phyloP scores from a whole-genome alignment of 2,888 invertebrate genomes.

The Caenorhabditis afra region DNA sequence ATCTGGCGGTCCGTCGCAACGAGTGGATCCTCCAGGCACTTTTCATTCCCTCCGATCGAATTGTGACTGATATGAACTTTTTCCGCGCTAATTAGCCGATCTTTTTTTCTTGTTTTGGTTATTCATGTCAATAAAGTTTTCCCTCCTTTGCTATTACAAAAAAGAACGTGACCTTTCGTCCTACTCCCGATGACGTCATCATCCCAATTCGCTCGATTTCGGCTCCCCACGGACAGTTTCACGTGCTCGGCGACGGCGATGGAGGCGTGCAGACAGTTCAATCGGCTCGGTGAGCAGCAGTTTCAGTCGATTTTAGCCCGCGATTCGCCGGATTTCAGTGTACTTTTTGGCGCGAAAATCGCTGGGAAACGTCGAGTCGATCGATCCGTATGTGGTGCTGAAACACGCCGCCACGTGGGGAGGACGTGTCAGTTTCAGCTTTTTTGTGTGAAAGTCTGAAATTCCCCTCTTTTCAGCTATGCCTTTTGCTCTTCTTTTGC shows the following conservation, averaged over 20 bases:
- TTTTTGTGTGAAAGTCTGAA: not conserved
- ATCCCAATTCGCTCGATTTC: too few species aligned
- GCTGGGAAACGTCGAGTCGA: conserved; percentile 10
- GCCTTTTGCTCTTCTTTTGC: conserved; percentile 21
- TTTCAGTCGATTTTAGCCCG: not conserved
- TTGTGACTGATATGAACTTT: conserved; percentile 15
- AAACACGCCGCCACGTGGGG: conserved; percentile 27
- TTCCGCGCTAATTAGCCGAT: not conserved
- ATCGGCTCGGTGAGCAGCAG: conserved; percentile 18
- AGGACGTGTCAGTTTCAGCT: conserved; percentile 12
- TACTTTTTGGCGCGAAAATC: conserved; percentile 34
- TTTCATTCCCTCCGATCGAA: conserved; percentile 31
- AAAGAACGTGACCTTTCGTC: not conserved
- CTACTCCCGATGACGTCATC: too few species aligned
- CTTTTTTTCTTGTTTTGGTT: not conserved
- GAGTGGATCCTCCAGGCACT: conserved; percentile 25
- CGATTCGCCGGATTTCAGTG: conserved; percentile 13
- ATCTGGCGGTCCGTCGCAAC: conserved; percentile 6
- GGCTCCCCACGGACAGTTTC: too few species aligned
- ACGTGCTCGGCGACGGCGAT: conserved; percentile 1
- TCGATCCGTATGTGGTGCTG: conserved; percentile 28
- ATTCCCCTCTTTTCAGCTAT: conserved; percentile 18
- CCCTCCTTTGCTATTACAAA: not conserved
- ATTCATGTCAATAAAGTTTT: not conserved
- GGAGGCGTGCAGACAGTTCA: conserved; percentile 38